A percentile compares a stretch with the other conserved stretches of the same genome.
phyloP scores from a whole-genome alignment of 37 sponge, comb jelly and placozoan species.

The Beroe ovata region DNA sequence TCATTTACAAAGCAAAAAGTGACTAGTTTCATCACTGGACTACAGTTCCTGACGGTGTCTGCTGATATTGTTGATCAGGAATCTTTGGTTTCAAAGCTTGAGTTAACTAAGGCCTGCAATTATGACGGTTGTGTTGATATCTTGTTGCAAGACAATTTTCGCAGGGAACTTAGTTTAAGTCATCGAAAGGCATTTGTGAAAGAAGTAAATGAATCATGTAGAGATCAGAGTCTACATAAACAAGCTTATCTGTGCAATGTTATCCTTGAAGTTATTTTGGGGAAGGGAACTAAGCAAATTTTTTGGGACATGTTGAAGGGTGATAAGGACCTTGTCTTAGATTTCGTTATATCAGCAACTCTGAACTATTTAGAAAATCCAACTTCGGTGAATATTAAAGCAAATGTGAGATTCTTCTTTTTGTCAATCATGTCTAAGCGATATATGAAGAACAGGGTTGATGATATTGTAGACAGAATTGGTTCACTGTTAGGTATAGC shows the following conservation, averaged over 20 bases:
- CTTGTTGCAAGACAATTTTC: constrained; percentile 1
- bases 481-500: constrained; percentile 6
- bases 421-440: neutral
- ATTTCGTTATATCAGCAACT: constrained; percentile 41
- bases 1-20: constrained; percentile 33
- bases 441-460: constrained; percentile 10
- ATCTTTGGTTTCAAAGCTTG: neutral
- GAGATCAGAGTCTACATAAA: constrained; percentile 28
- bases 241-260: constrained; percentile 53
- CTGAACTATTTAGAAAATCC: neutral
- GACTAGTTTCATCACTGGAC: neutral
- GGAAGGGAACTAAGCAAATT: neutral
- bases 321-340: constrained; percentile 42
- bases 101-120: neutral
- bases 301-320: constrained; percentile 64
- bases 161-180: constrained; percentile 7
- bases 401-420: constrained; percentile 8
- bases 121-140: constrained; percentile 55
- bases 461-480: constrained; percentile 37
- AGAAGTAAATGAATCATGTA: constrained; percentile 17
- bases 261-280: constrained; percentile 44
- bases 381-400: neutral
- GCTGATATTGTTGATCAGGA: constrained; percentile 7
- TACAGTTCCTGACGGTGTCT: constrained; percentile 25
- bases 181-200: constrained; percentile 1